Evolutionary conservation across 2,888 invertebrate genomes (phyloP), one percentile per base, ranked within the genome.

Genomic region (Scaptomyza flava): DNA sequence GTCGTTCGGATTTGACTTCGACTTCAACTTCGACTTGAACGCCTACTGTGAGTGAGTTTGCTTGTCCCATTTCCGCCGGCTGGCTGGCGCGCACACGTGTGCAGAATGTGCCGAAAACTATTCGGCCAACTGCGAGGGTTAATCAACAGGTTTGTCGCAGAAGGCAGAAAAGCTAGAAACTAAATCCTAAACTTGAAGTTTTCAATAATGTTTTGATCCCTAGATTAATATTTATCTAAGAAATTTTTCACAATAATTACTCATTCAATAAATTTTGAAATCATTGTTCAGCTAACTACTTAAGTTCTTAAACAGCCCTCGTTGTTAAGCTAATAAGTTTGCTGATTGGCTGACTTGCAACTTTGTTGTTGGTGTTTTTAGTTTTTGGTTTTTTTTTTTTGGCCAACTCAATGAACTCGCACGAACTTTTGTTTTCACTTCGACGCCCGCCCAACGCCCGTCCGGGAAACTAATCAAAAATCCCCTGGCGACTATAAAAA

Each of bases 371-470:
- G 17, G 17, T 17, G 17, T 17, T 17, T 17, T 17, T 17, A 17
- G 17, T 17, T 41, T 14, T 54, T 66, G 46, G 48, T 76, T 38
- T 14, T 6, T n/a, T 38, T 38, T 78, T 82, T 54, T 36, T 34
- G 20, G 81, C 63, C 64, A 83, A 81, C 87, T 85, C 75, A 85
- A 87, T 85, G 87, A 85, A 85, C 85, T 80, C 81, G 73, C 77
- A 79, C 79, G 71, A 85, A 87, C 87, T 86, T 86, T 86, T 85
- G 76, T 81, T 85, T 85, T 85, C 83, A 66, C 81, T 87, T 83
- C 59, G 47, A 60, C 71, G 61, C 60, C 52, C 48, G 38, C 42
- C 30, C 50, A 9, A 8, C 27, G 27, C 58, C 60, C 68, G 47
- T 47, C 47, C 27, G 6, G 56, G 48, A 45, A 57, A 48, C 60